Base-by-base conservation (phyloP, 1,140 invertebrate species). In the Macrotrachela quadricornifera region DNA sequence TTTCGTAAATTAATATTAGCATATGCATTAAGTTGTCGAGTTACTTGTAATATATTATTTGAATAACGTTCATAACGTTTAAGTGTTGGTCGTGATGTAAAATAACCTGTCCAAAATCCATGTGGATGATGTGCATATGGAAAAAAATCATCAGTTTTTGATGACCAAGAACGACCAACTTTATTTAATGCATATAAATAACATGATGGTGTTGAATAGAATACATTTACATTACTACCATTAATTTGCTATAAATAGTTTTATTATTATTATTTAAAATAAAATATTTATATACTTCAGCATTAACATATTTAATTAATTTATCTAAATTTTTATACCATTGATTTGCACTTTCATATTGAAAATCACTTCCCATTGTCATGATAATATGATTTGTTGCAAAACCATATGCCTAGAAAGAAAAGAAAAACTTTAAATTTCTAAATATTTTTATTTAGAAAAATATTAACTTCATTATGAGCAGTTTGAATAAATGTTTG, bases 181-280 rank as follows among this genome's bases (percentile, higher is more conserved):
- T 81, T 75, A 57, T 85, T 76, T 0, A 91, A 62, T 1, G 84
- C 76, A 62, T 87, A 80, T 10, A 86, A 62, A 65, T 96, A 96
- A 64, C 90, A 96, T 0, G 82, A 79, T 0, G 90, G 90, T 0
- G 87, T 94, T 0, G 90, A 95, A 65, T 95, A 95, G 50, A 92
- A 76, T 10, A 85, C 62, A 60, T 85, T 82, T 1, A 87, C 70
- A 3, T 76, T 74, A 1, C 75, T 71, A 0, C 76, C 76, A 51
- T 74, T 71, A 49, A 49, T 51, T 68, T 73, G 65, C 77, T 78
- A 65, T 14, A 70, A 54, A 16, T 10, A 47, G 18, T 30, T 30
- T 30, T 54, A 40, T 17, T 0, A 6, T 3, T 14, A 42, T 1
- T 4, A 15, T 4, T 6, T 42, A 14, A 42, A 17, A 46, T 3